Conservation (phyloP, 2,888 invertebrate genomes). For the Netelia fuscicornis region DNA sequence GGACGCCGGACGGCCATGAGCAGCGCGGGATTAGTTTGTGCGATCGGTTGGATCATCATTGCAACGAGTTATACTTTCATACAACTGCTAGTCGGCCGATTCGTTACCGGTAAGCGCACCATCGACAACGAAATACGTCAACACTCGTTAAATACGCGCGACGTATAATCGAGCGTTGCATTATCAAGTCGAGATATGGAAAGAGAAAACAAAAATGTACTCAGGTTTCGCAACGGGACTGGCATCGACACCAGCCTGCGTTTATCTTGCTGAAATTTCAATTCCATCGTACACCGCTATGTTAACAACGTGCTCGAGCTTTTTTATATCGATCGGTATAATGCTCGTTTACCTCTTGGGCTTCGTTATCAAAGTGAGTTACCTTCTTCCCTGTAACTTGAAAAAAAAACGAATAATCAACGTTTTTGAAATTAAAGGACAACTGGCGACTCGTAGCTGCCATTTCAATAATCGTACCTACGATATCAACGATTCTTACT, state of each 20-base stretch:
- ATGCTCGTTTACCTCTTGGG: conserved; percentile 85
- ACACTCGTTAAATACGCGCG: too few species aligned
- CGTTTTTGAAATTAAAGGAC: conserved; percentile 75
- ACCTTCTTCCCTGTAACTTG: not conserved
- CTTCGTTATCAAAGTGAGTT: conserved; percentile 81
- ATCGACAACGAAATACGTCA: too few species aligned
- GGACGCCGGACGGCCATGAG: conserved; percentile 84
- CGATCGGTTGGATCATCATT: conserved; percentile 85
- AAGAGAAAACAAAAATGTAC: not conserved
- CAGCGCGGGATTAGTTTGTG: conserved; percentile 83
- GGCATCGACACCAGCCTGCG: conserved; percentile 85
- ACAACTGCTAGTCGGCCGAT: conserved; percentile 83
- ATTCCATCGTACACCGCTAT: conserved; percentile 83
- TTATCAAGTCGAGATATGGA: not conserved
- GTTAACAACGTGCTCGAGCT: conserved; percentile 85
- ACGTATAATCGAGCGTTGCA: too few species aligned
- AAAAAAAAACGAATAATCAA: conserved; percentile 11
- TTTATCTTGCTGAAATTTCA: conserved; percentile 86
- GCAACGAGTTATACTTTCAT: conserved; percentile 80
- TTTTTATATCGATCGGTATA: conserved; percentile 85
- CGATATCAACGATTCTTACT: conserved; percentile 78
- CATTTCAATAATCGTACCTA: conserved; percentile 81
- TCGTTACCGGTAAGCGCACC: conserved; percentile 79
- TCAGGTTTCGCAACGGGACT: conserved; percentile 84
- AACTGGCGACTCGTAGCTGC: conserved; percentile 82